Evolutionary conservation across 2,888 invertebrate genomes (phyloP).

Genomic region (Acanthoscelides obtectus): DNA sequence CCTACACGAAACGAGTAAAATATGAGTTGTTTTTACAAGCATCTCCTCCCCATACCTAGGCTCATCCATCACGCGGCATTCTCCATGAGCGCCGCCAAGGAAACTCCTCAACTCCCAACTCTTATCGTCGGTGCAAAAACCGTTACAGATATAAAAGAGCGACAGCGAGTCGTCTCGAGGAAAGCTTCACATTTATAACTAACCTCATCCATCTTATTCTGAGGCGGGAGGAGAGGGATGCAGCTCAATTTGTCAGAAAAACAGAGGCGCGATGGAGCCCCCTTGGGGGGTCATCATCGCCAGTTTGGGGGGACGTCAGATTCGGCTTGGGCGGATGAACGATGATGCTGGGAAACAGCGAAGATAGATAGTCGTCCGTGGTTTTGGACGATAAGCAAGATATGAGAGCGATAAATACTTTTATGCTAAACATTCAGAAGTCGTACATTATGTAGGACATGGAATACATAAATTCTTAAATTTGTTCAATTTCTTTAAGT

Average conservation of each 20-base stretch:
- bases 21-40: neutral
- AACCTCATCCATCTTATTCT: slow-evolving; percentile 53
- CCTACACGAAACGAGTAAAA: neutral
- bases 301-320: neutral
- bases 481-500: no score
- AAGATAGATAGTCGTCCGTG: neutral
- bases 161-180: slow-evolving; percentile 46
- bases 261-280: neutral
- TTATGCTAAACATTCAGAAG: no score
- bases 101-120: slow-evolving; percentile 4
- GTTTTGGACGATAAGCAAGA: neutral
- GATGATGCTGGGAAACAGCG: neutral
- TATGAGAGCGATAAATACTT: no score
- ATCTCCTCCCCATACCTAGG: neutral
- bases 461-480: no score
- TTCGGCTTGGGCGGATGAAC: neutral
- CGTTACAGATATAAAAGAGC: slow-evolving; percentile 46
- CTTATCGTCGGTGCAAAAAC: slow-evolving; percentile 40
- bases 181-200: slow-evolving; percentile 54
- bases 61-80: neutral
- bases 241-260: slow-evolving; percentile 53
- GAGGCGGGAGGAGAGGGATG: slow-evolving; percentile 46
- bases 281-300: neutral
- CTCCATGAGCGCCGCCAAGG: neutral
- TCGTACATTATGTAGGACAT: no score